Percentiles rank a stretch among this genome's conserved stretches.
Conservation (phyloP, 2,888 invertebrate species). For the Drosophila borealis region DNA sequence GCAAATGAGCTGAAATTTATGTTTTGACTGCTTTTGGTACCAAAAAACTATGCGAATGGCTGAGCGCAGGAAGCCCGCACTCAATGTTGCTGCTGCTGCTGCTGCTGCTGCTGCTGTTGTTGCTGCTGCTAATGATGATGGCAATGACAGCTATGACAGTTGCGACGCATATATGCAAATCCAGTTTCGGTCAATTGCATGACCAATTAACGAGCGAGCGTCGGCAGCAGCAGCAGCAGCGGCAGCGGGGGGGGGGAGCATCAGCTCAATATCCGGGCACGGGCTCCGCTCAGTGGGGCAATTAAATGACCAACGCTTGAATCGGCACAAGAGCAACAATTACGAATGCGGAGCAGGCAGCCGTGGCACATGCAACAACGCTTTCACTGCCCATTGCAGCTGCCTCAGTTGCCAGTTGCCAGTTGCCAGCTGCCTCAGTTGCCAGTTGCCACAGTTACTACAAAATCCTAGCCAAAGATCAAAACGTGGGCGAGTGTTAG, state of each 20-base stretch:
- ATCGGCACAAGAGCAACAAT: conserved; percentile 68
- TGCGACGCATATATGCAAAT: conserved; percentile 52
- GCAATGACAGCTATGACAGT: conserved; percentile 58
- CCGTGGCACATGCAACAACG: conserved; percentile 48
- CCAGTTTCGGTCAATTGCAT: conserved; percentile 67
- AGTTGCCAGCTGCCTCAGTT: conserved; percentile 7
- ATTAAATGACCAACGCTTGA: conserved; percentile 65
- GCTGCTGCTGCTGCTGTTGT: not conserved
- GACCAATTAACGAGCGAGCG: conserved; percentile 43
- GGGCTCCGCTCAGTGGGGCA: conserved; percentile 39
- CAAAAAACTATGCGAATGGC: conserved; percentile 17
- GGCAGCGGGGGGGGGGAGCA: conserved; percentile 3
- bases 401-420: conserved; percentile 25
- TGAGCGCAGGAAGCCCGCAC: conserved; percentile 43
- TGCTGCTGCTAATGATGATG: conserved; percentile 52
- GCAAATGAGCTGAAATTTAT: conserved; percentile 55
- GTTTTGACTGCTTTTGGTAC: conserved; percentile 44
- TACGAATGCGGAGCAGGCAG: conserved; percentile 75
- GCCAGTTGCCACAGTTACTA: not conserved
- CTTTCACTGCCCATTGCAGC: conserved; percentile 50
- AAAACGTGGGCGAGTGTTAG: conserved; percentile 51
- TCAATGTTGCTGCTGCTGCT: conserved; percentile 6
- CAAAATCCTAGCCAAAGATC: conserved; percentile 51
- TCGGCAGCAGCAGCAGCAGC: no score
- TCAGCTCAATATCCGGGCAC: conserved; percentile 68